These are phyloP conservation scores for Antheraea mylitta DNA, from an alignment of 1,140 invertebrate genomes.

Conservation along the genomic window DNA sequence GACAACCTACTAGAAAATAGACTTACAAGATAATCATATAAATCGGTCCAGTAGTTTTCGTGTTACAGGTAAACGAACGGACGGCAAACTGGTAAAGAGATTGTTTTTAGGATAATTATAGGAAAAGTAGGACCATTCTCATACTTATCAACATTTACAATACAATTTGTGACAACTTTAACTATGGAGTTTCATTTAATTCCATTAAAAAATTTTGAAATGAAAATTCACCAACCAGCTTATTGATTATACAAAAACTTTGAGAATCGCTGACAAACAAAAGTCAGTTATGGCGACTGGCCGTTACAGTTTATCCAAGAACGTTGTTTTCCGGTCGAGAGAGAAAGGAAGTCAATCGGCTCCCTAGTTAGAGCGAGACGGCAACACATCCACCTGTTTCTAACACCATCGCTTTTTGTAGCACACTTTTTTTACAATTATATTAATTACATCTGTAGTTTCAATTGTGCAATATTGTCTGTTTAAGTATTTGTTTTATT, in stretches of 20 bases:
- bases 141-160: no score
- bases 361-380: constrained; percentile 33
- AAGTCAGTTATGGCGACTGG: constrained; percentile 68
- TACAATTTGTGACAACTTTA: no score
- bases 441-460: constrained; percentile 51
- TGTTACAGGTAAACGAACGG: no score
- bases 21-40: no score
- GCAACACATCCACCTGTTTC: constrained; percentile 53
- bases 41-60: no score
- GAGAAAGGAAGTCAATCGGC: constrained; percentile 29
- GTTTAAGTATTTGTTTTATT: background rate
- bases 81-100: no score
- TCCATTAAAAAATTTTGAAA: no score
- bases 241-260: constrained; percentile 28
- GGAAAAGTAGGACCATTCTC: no score
- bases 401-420: constrained; percentile 37
- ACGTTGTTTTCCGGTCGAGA: constrained; percentile 52
- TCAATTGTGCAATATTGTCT: constrained; percentile 46
- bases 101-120: no score
- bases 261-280: constrained; percentile 42
- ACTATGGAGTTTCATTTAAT: no score
- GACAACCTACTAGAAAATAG: no score
- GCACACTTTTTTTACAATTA: constrained; percentile 34
- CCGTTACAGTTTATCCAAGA: constrained; percentile 67
- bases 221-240: no score